phyloP scores from a whole-genome alignment of 2,113 vertebrate genomes.

The Coreoperca whiteheadi region DNA sequence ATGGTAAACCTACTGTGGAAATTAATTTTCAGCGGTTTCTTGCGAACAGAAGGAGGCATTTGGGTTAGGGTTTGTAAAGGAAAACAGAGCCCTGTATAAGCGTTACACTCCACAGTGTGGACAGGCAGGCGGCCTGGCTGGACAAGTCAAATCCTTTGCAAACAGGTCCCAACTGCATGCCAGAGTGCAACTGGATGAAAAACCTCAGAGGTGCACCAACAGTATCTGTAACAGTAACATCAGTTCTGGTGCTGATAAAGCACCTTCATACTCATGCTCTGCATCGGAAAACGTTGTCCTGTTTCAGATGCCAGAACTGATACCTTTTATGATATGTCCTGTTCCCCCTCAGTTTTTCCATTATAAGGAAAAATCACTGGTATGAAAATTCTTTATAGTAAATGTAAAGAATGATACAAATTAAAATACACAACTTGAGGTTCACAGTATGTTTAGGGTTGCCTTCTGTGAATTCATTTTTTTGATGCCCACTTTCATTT shows the following conservation, averaged over 20 bases:
- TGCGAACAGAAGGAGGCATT: constrained; percentile 27
- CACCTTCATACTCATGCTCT: constrained; percentile 9
- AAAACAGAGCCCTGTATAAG: constrained; percentile 39
- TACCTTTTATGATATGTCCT: not conserved
- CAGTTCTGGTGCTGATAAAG: not conserved
- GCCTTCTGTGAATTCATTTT: not conserved
- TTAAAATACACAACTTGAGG: not conserved
- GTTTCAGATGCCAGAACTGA: constrained; percentile 3
- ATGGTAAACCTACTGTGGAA: constrained; percentile 19
- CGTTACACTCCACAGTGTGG: constrained; percentile 23
- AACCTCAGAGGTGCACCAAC: not conserved
- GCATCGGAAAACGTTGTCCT: not conserved
- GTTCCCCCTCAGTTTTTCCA: not conserved
- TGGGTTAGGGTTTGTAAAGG: constrained; percentile 20
- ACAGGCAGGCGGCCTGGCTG: not conserved
- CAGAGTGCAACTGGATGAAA: not conserved
- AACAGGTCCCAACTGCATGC: not conserved
- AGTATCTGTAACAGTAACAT: not conserved
- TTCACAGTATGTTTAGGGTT: not conserved
- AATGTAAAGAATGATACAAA: not conserved
- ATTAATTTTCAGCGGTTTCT: constrained; percentile 33
- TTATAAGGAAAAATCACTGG: not conserved
- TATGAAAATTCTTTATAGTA: not conserved
- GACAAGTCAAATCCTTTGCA: constrained; percentile 24
- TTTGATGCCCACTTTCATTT: constrained; percentile 10